These are phyloP conservation scores for Pseudococcus viburni DNA, from an alignment of 2,888 invertebrate genomes.

Conservation along the genomic window DNA sequence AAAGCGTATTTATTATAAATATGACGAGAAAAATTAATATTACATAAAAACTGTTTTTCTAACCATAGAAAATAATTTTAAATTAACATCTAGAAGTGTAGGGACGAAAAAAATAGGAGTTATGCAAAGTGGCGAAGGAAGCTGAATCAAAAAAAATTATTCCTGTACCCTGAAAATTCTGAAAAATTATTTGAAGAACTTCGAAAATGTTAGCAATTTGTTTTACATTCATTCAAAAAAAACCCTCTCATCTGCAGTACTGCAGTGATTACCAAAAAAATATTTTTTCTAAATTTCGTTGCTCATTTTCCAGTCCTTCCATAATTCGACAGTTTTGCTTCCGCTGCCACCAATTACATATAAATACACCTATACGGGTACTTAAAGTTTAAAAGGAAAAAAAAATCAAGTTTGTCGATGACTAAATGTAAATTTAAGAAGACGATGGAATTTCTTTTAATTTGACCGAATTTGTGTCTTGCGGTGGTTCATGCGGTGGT, in stretches of 20 bases:
- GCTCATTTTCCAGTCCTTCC: too few relatives aligned
- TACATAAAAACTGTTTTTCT: neutral
- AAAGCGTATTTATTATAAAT: neutral
- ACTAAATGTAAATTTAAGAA: constrained; percentile 20
- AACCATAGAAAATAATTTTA: neutral
- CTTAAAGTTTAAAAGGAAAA: neutral
- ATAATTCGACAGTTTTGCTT: neutral
- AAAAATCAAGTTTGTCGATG: neutral
- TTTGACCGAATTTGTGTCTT: constrained; percentile 15
- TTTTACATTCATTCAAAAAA: too few relatives aligned
- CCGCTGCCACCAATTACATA: neutral
- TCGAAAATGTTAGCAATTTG: too few relatives aligned
- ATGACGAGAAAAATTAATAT: neutral
- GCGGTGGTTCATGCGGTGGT: constrained; percentile 1
- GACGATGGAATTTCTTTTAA: constrained; percentile 11
- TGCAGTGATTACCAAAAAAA: too few relatives aligned
- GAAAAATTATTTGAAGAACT: neutral
- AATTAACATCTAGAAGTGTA: neutral
- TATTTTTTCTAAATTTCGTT: too few relatives aligned
- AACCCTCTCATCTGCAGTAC: too few relatives aligned
- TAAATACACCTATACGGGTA: neutral
- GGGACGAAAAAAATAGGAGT: constrained; percentile 1
- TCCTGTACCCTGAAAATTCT: neutral
- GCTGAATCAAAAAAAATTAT: neutral
- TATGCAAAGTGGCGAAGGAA: neutral